A percentile compares a stretch with the other conserved stretches of the same genome.
phyloP scores from a whole-genome alignment of 2,113 vertebrate genomes.

The Anhinga rufa region DNA sequence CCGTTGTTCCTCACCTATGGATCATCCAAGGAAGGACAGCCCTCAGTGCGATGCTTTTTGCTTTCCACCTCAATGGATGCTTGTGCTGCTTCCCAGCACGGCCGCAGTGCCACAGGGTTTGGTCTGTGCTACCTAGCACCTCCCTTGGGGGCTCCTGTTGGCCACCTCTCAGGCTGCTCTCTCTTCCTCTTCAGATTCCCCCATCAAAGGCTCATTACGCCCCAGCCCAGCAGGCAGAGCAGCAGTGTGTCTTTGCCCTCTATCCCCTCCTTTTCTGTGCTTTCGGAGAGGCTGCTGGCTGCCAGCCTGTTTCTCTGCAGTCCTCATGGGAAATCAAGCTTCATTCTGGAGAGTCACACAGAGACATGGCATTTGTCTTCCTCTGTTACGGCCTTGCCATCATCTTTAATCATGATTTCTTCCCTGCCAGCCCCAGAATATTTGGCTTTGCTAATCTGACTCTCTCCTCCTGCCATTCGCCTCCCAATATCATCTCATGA shows the following conservation, averaged over 20 bases:
- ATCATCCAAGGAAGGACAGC: background rate
- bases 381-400: background rate
- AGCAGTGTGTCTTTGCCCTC: background rate
- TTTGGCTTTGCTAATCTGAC: background rate
- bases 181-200: background rate
- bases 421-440: background rate
- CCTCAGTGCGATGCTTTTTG: rapidly evolving
- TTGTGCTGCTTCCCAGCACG: background rate
- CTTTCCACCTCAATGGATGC: background rate
- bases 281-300: background rate
- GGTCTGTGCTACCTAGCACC: background rate
- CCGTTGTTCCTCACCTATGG: background rate
- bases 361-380: conserved; percentile 5
- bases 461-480: conserved; percentile 15
- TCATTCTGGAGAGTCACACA: background rate
- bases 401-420: conserved; percentile 40
- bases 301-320: background rate
- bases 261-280: background rate
- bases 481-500: conserved; percentile 11
- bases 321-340: background rate
- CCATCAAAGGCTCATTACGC: background rate
- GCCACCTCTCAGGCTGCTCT: background rate
- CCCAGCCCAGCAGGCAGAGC: background rate
- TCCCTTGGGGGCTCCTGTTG: background rate
- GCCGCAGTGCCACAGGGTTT: background rate